Conservation (phyloP, 2,113 vertebrate species). For the Malurus cyaneus region DNA sequence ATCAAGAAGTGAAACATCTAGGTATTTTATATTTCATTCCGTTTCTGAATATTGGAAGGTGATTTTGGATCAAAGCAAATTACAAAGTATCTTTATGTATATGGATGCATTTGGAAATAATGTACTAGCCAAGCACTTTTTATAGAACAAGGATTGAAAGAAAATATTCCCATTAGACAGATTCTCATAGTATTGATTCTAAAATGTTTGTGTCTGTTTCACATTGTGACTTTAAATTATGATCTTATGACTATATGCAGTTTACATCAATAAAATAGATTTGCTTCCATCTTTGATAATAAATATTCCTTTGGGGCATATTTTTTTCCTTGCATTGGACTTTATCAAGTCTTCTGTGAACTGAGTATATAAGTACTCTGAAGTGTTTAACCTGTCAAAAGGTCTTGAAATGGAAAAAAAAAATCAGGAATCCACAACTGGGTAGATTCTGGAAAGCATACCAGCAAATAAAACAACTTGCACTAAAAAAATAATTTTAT, state of each 20-base stretch:
- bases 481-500: background rate
- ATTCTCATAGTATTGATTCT: background rate
- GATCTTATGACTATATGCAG: background rate
- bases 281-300: background rate
- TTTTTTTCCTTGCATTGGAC: background rate
- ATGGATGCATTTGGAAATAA: background rate
- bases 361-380: background rate
- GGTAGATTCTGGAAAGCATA: background rate
- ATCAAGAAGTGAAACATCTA: background rate
- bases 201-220: background rate
- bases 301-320: background rate
- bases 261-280: background rate
- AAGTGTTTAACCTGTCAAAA: background rate
- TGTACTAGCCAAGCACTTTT: background rate
- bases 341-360: background rate
- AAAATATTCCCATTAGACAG: background rate
- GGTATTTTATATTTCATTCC: background rate
- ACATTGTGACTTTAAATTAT: background rate
- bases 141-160: background rate
- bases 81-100: background rate
- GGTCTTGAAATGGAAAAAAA: background rate
- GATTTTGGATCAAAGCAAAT: background rate
- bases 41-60: background rate
- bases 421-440: background rate
- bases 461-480: background rate